A percentile compares a stretch with the other conserved stretches of the same genome.
Conservation (phyloP, 1,140 invertebrate species). For the Rhopalosiphum maidis region DNA sequence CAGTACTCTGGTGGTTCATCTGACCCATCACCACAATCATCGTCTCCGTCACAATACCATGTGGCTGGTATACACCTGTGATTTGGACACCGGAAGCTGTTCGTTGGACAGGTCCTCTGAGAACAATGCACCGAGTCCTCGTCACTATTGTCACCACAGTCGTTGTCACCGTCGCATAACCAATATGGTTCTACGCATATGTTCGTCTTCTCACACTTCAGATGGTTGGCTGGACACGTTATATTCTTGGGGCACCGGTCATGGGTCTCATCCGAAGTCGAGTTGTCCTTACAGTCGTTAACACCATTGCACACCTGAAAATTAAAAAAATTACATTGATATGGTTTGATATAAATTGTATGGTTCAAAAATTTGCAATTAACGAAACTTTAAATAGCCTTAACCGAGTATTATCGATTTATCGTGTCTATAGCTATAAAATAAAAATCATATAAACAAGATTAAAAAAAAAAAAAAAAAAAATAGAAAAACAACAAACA, state of each 20-base stretch:
- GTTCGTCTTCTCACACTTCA: conserved; percentile 92
- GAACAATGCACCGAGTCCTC: conserved; percentile 90
- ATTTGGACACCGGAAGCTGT: conserved; percentile 88
- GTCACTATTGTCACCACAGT: conserved; percentile 95
- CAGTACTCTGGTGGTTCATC: conserved; percentile 92
- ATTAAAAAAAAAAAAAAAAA: no score
- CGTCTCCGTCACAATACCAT: conserved; percentile 91
- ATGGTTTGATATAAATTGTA: neutral
- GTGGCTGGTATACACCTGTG: conserved; percentile 88
- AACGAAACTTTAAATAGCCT: neutral
- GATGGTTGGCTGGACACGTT: conserved; percentile 84
- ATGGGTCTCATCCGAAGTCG: conserved; percentile 88
- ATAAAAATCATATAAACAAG: no score
- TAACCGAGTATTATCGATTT: neutral
- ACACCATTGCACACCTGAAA: conserved; percentile 86
- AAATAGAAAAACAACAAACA: no score
- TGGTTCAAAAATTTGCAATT: neutral
- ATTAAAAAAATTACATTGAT: conserved; percentile 46
- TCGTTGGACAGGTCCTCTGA: conserved; percentile 85
- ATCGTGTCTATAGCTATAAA: neutral
- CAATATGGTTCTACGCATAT: conserved; percentile 95
- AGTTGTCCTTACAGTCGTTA: conserved; percentile 93
- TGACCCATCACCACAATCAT: conserved; percentile 87
- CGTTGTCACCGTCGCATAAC: conserved; percentile 92
- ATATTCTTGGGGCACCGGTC: conserved; percentile 84